phyloP scores from a whole-genome alignment of 2,113 vertebrate species.

The Diadophis punctatus region DNA sequence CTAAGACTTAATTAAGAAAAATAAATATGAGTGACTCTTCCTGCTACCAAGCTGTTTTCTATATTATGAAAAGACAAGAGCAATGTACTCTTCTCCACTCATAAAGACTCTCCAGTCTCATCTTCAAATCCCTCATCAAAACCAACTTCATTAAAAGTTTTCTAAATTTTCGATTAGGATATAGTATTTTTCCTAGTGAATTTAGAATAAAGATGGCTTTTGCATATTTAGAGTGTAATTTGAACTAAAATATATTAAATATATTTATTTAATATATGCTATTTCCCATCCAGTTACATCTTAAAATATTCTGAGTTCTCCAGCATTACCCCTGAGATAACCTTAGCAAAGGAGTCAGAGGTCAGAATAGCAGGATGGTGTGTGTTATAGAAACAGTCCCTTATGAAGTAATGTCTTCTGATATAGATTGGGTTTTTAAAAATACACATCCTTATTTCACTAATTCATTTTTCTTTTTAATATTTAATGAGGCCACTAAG shows the following conservation, averaged over 20 bases:
- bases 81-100: neutral
- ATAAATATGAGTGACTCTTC: neutral
- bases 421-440: neutral
- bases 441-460: neutral
- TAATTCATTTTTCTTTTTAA: neutral
- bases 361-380: neutral
- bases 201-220: neutral
- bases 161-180: neutral
- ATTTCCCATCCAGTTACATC: neutral
- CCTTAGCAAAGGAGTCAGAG: neutral
- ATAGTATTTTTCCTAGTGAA: neutral
- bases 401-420: neutral
- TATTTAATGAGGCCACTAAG: neutral
- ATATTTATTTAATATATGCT: neutral
- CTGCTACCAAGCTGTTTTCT: neutral
- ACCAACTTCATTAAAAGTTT: neutral
- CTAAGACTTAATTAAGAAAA: neutral
- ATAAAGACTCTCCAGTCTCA: neutral
- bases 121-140: neutral
- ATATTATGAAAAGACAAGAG: neutral
- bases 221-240: neutral
- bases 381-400: neutral
- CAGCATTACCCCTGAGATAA: neutral
- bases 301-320: neutral
- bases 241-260: neutral